Evolutionary conservation across 2,113 vertebrate species (phyloP).

Genomic region (Ictalurus punctatus): DNA sequence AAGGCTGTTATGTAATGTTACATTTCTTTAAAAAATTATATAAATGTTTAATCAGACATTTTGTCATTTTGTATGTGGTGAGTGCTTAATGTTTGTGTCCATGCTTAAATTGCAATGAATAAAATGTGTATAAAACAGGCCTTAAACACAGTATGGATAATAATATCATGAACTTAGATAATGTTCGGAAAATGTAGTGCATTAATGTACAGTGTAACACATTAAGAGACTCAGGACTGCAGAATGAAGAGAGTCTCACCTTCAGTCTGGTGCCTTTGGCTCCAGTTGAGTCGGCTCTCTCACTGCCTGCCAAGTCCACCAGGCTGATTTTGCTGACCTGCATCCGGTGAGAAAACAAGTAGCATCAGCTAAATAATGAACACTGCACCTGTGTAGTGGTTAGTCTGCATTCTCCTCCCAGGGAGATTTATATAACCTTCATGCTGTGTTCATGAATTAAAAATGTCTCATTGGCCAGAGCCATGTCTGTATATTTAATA

Average conservation of each 20-base stretch:
- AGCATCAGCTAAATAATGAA: conserved; percentile 23
- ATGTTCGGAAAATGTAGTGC: background rate
- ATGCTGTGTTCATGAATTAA: background rate
- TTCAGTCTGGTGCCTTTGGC: conserved; percentile 96
- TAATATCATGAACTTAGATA: background rate
- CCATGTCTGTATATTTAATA: background rate
- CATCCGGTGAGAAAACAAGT: background rate
- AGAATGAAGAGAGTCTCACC: conserved; percentile 68
- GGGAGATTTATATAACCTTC: background rate
- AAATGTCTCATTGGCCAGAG: background rate
- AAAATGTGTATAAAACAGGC: background rate
- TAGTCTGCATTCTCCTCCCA: background rate
- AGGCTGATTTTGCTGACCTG: conserved; percentile 98
- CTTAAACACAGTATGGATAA: background rate
- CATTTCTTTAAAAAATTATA: background rate
- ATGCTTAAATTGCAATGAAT: background rate
- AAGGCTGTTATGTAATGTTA: background rate
- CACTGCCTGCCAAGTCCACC: conserved; percentile 94
- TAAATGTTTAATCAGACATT: background rate
- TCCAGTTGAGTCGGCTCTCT: conserved; percentile 92
- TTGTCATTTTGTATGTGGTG: background rate
- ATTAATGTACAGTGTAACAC: background rate
- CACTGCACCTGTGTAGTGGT: background rate
- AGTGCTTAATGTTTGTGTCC: background rate
- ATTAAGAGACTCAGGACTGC: background rate